Evolutionary conservation across 2,113 vertebrate genomes (phyloP).

Genomic region (Microtus richardsoni): DNA sequence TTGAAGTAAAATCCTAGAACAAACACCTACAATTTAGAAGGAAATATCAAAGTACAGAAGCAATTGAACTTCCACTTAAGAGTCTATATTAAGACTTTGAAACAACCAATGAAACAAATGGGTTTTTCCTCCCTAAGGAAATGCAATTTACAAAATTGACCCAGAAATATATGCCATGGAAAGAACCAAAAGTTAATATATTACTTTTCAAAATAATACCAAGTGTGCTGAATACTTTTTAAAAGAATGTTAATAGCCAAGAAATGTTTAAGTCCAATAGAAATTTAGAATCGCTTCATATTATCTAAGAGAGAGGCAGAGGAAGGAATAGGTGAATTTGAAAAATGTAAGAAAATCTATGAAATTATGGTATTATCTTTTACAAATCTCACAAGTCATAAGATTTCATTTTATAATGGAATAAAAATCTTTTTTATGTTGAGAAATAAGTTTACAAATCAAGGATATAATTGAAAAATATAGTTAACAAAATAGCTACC

Average conservation of each 20-base stretch:
- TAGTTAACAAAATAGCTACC: background rate
- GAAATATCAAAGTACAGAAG: background rate
- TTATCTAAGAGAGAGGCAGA: background rate
- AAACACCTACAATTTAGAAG: conserved; percentile 4
- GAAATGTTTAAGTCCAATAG: background rate
- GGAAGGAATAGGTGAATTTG: background rate
- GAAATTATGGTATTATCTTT: background rate
- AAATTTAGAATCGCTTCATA: background rate
- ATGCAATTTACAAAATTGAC: conserved; percentile 33
- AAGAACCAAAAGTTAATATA: conserved; percentile 18
- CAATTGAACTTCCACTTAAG: background rate
- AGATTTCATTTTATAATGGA: background rate
- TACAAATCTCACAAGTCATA: background rate
- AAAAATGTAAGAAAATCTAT: conserved; percentile 44
- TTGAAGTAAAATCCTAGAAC: conserved; percentile 39
- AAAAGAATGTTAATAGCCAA: background rate
- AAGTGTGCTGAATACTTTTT: background rate
- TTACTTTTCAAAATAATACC: conserved; percentile 5
- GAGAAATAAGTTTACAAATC: background rate
- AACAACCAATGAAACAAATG: background rate
- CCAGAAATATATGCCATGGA: conserved; percentile 3
- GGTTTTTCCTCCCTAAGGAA: background rate
- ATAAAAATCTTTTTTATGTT: background rate
- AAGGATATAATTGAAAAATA: conserved; percentile 3
- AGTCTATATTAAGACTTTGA: background rate